Evolutionary conservation across 2,113 vertebrate species (phyloP).

Genomic region (Otis tarda): DNA sequence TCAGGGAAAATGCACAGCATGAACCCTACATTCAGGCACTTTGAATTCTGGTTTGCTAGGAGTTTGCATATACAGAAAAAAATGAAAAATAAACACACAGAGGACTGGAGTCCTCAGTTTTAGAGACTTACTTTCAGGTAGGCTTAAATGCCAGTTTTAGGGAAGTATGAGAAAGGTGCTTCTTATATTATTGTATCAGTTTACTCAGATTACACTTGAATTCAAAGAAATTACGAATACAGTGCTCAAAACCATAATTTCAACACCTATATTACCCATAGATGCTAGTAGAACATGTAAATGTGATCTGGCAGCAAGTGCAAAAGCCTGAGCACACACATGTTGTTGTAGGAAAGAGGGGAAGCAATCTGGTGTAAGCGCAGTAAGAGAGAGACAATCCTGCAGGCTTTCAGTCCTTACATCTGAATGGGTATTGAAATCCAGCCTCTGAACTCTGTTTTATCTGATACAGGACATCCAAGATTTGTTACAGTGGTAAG

Average conservation of each 20-base stretch:
- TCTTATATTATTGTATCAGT: background rate
- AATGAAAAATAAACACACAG: background rate
- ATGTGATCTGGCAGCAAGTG: background rate
- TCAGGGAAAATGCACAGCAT: background rate
- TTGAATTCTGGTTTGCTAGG: background rate
- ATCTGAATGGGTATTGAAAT: background rate
- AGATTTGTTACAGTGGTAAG: background rate
- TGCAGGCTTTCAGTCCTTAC: background rate
- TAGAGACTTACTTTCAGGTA: background rate
- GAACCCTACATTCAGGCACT: background rate
- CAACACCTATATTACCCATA: background rate
- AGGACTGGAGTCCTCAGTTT: background rate
- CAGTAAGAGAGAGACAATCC: background rate
- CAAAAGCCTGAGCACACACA: accelerated
- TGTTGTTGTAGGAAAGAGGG: background rate
- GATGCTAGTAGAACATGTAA: background rate
- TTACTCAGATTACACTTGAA: background rate
- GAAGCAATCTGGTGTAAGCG: background rate
- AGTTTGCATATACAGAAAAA: background rate
- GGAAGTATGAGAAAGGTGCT: background rate
- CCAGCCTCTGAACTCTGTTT: background rate
- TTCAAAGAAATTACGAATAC: background rate
- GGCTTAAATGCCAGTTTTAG: background rate
- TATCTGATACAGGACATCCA: background rate
- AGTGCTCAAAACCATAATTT: background rate